Base-by-base conservation (phyloP, 2,797 vertebrate species). In the Siniperca obscura region DNA sequence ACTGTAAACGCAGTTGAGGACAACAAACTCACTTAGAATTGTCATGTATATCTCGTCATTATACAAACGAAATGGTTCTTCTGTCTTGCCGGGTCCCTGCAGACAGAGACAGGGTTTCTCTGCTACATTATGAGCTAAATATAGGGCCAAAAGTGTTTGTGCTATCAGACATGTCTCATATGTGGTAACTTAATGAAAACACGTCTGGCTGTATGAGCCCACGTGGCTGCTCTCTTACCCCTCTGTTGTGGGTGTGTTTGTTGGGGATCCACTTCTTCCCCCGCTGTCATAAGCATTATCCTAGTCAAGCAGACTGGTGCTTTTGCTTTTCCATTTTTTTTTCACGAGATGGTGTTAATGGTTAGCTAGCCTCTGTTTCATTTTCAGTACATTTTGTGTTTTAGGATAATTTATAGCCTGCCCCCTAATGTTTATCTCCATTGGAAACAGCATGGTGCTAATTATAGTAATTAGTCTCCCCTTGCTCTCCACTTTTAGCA, bases 391-490 rank as follows among this genome's bases (percentile, higher is more conserved):
- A 80, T 87, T 82, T 76, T 84, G 59, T 48, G 10, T 89, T 85
- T 84, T 70, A 83, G 56, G 55, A 87, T 80, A 13, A 84, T 72
- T 81, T 67, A 72, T 68, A 80, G 78, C 62, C 25, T 73, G 44
- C 72, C 64, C 66, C n/a, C 7, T 30, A 82, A 78, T 59, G 38
- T 86, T 87, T 84, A 74, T 87, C 81, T 89, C 44, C 69, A 56
- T 81, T 82, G 53, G 50, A 87, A 89, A 78, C 90, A 86, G 84
- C 76, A 48, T 88, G 83, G 77, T 67, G 86, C 87, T 72, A 75
- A 87, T 94, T 92, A 87, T 70, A 82, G 80, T 90, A 90, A 92
- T 94, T 92, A 86, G 83, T 52, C 81, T 75, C 80, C 82, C 25
- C 40, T 85, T 50, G 82, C 74, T 76, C 74, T 70, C 67, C 36